These are phyloP conservation scores for Scaptomyza tumidula DNA, from an alignment of 2,888 invertebrate species.

Conservation along the genomic window DNA sequence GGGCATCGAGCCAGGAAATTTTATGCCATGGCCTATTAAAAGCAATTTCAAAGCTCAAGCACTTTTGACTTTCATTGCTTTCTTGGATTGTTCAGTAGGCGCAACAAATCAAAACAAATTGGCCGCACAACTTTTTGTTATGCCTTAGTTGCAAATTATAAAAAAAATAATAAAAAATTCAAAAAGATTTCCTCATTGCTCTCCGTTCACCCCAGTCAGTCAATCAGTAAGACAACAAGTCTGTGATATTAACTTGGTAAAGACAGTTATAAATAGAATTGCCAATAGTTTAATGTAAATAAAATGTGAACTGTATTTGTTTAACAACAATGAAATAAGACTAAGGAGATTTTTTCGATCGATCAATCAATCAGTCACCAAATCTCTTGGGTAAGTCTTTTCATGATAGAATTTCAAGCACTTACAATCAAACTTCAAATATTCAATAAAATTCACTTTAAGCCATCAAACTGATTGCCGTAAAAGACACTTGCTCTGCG, in stretches of 20 bases:
- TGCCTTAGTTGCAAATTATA: constrained; percentile 44
- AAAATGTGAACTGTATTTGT: constrained; percentile 26
- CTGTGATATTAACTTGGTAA: constrained; percentile 1
- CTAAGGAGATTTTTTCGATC: not conserved
- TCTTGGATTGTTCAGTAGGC: constrained; percentile 37
- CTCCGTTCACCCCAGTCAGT: constrained; percentile 35
- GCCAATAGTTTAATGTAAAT: constrained; percentile 4
- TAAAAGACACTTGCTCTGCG: too few species aligned
- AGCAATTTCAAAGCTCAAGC: constrained; percentile 52
- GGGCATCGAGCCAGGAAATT: constrained; percentile 68
- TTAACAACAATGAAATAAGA: too few species aligned
- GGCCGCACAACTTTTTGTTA: constrained; percentile 35
- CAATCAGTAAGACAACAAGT: constrained; percentile 34
- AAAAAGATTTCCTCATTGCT: constrained; percentile 68
- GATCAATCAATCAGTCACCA: not conserved
- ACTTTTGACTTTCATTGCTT: constrained; percentile 55
- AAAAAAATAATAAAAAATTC: constrained; percentile 19
- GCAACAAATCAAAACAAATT: constrained; percentile 46
- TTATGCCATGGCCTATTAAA: constrained; percentile 62
- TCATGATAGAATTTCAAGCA: not conserved
- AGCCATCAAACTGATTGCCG: constrained; percentile 19
- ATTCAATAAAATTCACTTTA: not conserved
- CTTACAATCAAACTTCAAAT: too few species aligned
- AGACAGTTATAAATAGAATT: constrained; percentile 27
- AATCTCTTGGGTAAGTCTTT: not conserved